Evolutionary conservation across 2,888 invertebrate genomes (phyloP), one percentile per base, ranked within the genome.

Genomic region (Andrena bucephala): DNA sequence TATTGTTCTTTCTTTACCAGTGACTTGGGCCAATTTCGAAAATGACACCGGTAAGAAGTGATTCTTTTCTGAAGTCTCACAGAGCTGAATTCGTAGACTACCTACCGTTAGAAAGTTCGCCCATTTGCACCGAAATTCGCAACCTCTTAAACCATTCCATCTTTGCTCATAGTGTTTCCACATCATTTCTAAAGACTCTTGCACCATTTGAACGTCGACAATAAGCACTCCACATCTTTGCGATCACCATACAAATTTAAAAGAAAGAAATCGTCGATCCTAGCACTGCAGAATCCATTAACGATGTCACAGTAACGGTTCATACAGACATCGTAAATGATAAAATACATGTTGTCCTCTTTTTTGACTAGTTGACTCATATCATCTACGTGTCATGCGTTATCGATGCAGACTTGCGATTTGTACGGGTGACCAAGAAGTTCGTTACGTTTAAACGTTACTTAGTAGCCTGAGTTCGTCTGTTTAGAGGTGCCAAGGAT

Each of bases 401-500:
- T 27, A 59, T 29, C 27, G 27, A 27, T 6, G 13, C 13, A 27
- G 4, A 27, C 2, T 2, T 8, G 42, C 5, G 13, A 42, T 29
- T 20, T 13, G 20, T 20, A 27, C 60, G 8, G 42, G 54, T 16
- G 20, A 42, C 6, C 48, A 13, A 10, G 16, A 2, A 20, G 6
- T 24, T 27, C n/a, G 13, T 42, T 42, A 13, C 13, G 13, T 13
- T 13, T 13, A 29, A 7, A 42, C 7, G 7, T 62, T 68, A 29
- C 24, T 48, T 63, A 50, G 66, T 13, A 20, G 20, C 33, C 2
- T 20, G 7, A 8, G 10, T 24, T 7, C 24, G 10, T 0, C n/a
- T n/a, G 16, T 42, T n/a, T 76, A 92, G 91, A 33, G 27, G 91
- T 91, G 52, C 93, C 93, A 16, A 86, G 77, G 4, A 93, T 94